phyloP scores from a whole-genome alignment of 2,113 vertebrate species.

The Paralichthys olivaceus region DNA sequence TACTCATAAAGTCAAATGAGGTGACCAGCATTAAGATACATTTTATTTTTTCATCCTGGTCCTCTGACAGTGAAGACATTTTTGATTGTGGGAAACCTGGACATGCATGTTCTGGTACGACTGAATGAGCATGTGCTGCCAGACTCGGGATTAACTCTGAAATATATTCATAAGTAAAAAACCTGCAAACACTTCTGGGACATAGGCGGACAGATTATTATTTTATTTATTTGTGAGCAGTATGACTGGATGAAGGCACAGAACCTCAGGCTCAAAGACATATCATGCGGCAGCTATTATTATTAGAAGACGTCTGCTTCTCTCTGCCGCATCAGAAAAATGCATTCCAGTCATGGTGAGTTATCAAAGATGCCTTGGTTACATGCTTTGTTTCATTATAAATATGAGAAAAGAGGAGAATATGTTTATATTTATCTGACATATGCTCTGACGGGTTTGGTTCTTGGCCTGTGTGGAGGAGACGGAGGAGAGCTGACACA shows the following conservation, averaged over 20 bases:
- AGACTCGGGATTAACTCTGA: neutral
- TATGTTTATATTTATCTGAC: neutral
- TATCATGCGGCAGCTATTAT: neutral
- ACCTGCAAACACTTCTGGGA: neutral
- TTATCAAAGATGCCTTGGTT: neutral
- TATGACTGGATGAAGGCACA: neutral
- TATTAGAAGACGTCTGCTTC: neutral
- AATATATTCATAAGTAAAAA: neutral
- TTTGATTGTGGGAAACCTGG: neutral
- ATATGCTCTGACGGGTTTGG: neutral
- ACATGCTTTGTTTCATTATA: neutral
- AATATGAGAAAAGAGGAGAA: neutral
- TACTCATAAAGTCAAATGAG: slow-evolving; percentile 2
- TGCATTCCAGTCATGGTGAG: too few species aligned
- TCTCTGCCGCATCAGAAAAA: neutral
- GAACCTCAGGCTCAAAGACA: neutral
- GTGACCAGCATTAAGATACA: neutral
- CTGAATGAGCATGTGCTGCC: neutral
- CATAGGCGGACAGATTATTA: neutral
- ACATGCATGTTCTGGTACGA: neutral
- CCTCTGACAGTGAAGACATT: neutral
- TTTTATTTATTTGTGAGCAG: neutral
- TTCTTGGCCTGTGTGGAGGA: neutral
- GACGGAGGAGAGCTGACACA: neutral
- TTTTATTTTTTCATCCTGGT: neutral